Evolutionary conservation across 2,113 vertebrate genomes (phyloP), one percentile per base, ranked within the genome.

Genomic region (Rutilus rutilus): DNA sequence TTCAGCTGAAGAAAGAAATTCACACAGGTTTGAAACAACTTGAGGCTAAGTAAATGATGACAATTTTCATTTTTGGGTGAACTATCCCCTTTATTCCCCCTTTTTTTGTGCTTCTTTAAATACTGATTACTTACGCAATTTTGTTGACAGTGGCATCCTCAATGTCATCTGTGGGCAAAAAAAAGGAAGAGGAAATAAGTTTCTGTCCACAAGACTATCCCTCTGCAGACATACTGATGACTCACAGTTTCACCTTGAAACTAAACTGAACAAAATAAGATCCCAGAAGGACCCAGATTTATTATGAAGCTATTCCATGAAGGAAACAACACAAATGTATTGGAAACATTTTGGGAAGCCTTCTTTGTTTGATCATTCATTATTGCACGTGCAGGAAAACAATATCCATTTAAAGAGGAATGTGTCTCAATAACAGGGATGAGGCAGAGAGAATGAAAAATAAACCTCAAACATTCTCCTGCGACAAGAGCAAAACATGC

Each of bases 101-200:
- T 2, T 42, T 42, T 17, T 1, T 17, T 52, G 15, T 17, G 15
- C 5, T 52, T 17, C 50, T 17, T 17, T 45, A 62, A 30, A 15
- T n/a, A 19, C 27, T 62, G 6, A 36, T 17, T 11, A 97, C 98
- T 97, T 95, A 99, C 98, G 95, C 95, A 94, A 99, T 99, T 93
- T 97, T 98, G 95, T 99, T 97, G 94, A 98, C 98, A 6, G 96
- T 96, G 69, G 97, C 98, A 86, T 99, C 98, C 94, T 99, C 97
- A 0, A 95, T 92, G 23, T 98, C 96, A 91, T 95, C 98, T 99
- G 92, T 0, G 88, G 91, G 3, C 74, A 75, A 80, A n/a, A 57
- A 57, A 69, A 71, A 36, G 33, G 36, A 71, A 71, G 23, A 71
- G 4, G 36, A n/a, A 42, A 71, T 71, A 5, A 71, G 67, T 39